Base-by-base conservation (phyloP, 1,140 invertebrate species). In the Aradophagus sp. region DNA sequence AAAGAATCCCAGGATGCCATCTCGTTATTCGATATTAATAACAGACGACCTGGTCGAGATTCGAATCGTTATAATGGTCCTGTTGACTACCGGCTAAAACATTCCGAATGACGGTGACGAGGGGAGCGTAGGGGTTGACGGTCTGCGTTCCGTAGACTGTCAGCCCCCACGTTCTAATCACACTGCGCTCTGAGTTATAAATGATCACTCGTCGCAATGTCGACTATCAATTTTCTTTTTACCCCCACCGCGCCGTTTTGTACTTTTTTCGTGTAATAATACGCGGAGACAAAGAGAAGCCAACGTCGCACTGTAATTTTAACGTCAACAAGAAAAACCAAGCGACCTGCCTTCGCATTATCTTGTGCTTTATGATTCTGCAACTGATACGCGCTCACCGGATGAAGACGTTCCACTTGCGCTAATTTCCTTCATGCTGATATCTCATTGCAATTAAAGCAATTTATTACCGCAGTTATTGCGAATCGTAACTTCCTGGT, bases 1-100 rank as follows among this genome's bases (percentile, higher is more conserved):
- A 63, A 69, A 63, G 53, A 53, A 70, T 70, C 47, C 59, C 53
- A 8, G 34, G 52, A 70, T 63, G 58, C 59, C 67, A 59, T 63
- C 59, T 70, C 59, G 67, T 70, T 70, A 70, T 50, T 63, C 47
- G 67, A 70, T 70, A 70, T 70, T 70, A 70, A 63, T 70, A 70
- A 70, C 59, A 38, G 65, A 53, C 59, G 27, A 50, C 50, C 77
- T 76, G 59, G 82, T 80, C 77, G 81, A 80, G 77, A 78, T 78
- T 73, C 72, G 73, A 75, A 78, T 78, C 80, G 76, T 84, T 80
- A 82, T 82, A 82, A 84, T 78, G 82, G 80, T 80, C 45, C 29
- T 58, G 58, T 53, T 62, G 74, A 66, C 70, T 70, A 56, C 62
- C 58, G 31, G 69, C 70, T 56, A 70, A 70, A 62, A 70, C 58